phyloP scores from a whole-genome alignment of 2,888 invertebrate genomes.

The Hartigia nigra region DNA sequence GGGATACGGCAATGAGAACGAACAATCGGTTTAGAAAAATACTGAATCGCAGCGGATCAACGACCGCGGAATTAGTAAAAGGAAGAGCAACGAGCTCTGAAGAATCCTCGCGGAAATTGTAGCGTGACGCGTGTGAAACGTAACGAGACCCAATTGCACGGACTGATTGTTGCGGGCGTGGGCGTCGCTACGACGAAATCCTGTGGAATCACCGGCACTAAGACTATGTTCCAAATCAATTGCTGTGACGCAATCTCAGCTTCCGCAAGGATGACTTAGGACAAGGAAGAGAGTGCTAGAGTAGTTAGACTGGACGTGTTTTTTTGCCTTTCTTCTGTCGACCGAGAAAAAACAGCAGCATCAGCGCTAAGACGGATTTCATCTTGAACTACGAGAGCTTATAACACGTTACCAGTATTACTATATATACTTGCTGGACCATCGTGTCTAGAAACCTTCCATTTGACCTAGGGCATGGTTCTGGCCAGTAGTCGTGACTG shows the following conservation, averaged over 20 bases:
- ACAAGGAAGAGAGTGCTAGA: neutral
- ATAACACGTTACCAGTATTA: neutral
- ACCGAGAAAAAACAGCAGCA: neutral
- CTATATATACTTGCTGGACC: neutral
- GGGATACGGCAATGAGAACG: neutral
- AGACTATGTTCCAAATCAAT: neutral
- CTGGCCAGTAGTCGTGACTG: neutral
- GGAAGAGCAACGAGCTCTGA: neutral
- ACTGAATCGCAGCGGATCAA: neutral
- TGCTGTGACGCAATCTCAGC: neutral
- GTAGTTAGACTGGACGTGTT: neutral
- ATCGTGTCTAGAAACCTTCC: neutral
- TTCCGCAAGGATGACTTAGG: neutral
- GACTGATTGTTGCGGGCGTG: slow-evolving; percentile 41
- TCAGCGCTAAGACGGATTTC: neutral
- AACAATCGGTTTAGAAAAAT: neutral
- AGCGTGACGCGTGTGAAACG: slow-evolving; percentile 33
- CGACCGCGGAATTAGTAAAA: neutral
- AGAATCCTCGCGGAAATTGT: slow-evolving; percentile 20
- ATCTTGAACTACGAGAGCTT: neutral
- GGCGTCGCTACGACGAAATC: slow-evolving; percentile 11
- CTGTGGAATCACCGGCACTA: neutral
- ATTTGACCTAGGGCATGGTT: neutral
- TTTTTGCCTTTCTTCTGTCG: neutral
- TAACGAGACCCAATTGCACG: slow-evolving; percentile 35